phyloP scores from a whole-genome alignment of 2,888 invertebrate genomes.

The Clanis bilineata region DNA sequence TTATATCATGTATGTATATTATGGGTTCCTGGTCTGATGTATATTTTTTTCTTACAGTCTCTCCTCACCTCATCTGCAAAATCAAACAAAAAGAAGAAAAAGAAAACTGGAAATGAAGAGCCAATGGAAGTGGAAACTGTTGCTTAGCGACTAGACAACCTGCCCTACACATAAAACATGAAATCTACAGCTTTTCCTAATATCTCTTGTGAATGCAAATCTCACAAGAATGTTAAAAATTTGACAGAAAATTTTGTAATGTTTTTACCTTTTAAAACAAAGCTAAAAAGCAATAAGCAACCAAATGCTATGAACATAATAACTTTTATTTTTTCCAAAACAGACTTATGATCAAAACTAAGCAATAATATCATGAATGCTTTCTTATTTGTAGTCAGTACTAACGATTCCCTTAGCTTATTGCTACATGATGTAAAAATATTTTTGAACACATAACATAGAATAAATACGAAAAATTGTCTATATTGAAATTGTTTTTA shows the following conservation, averaged over 20 bases:
- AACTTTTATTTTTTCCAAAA: not conserved
- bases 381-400: not conserved
- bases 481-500: not conserved
- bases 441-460: not conserved
- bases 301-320: not conserved
- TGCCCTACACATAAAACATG: slow-evolving; percentile 32
- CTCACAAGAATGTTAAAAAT: slow-evolving; percentile 22
- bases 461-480: not conserved
- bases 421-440: not conserved
- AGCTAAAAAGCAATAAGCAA: not conserved
- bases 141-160: slow-evolving; percentile 56
- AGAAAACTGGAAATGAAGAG: slow-evolving; percentile 85
- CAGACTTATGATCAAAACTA: not conserved
- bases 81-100: slow-evolving; percentile 95
- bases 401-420: not conserved
- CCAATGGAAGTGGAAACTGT: slow-evolving; percentile 84
- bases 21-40: not conserved
- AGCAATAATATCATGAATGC: not conserved
- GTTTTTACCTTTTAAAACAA: slow-evolving; percentile 6
- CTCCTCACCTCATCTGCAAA: slow-evolving; percentile 90
- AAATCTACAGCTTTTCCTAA: slow-evolving; percentile 46
- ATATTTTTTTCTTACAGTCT: slow-evolving; percentile 67
- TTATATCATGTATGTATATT: not conserved
- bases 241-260: slow-evolving; percentile 1
- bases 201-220: slow-evolving; percentile 31